A percentile compares a stretch with the other conserved stretches of the same genome.
Evolutionary conservation across 2,797 vertebrate species (phyloP).

Genomic region (Scarus forsteni): DNA sequence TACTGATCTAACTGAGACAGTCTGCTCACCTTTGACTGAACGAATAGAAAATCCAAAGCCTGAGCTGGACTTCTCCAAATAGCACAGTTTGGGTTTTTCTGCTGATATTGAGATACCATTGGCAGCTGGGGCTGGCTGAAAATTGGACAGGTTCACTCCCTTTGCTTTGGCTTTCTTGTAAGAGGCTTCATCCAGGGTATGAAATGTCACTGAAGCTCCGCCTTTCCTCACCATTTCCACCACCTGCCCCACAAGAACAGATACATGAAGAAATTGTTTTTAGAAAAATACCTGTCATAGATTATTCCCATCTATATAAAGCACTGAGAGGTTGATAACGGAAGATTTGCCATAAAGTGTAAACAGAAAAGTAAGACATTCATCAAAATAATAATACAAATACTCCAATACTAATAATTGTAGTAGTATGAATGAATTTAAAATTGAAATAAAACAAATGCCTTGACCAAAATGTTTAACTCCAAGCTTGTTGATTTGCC

Average conservation of each 20-base stretch:
- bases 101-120: conserved; percentile 64
- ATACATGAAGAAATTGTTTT: background rate
- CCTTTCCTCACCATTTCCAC: conserved; percentile 88
- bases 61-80: conserved; percentile 85
- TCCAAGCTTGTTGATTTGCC: no score
- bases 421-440: no score
- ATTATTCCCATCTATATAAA: background rate
- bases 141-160: conserved; percentile 79
- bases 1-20: background rate
- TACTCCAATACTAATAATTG: no score
- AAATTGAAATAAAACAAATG: no score
- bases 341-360: no score
- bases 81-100: conserved; percentile 89
- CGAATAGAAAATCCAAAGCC: conserved; percentile 92
- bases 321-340: background rate
- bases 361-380: no score
- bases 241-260: conserved; percentile 81
- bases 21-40: conserved; percentile 85
- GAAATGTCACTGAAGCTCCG: conserved; percentile 85
- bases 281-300: background rate
- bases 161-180: conserved; percentile 87
- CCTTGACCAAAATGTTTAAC: no score
- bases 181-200: conserved; percentile 87
- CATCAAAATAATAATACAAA: no score
- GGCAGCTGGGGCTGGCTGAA: conserved; percentile 50